phyloP scores from a whole-genome alignment of 2,888 invertebrate species.

The Volucella inanis region DNA sequence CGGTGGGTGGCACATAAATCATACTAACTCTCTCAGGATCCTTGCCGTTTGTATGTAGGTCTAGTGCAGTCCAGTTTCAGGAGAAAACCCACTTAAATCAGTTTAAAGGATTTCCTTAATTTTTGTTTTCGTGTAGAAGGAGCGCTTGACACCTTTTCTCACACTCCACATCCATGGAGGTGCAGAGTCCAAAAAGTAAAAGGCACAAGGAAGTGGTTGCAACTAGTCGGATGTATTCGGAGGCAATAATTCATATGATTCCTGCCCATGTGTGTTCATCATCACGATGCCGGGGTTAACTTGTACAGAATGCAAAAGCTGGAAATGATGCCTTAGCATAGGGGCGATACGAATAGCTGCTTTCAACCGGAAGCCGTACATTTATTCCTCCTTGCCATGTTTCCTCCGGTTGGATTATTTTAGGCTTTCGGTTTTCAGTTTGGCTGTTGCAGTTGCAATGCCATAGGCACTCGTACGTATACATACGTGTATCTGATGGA shows the following conservation, averaged over 20 bases:
- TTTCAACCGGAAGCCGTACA: slow-evolving; percentile 65
- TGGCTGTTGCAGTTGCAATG: slow-evolving; percentile 32
- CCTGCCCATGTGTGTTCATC: slow-evolving; percentile 3
- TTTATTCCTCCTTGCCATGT: slow-evolving; percentile 22
- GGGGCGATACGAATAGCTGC: slow-evolving; percentile 38
- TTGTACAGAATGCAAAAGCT: slow-evolving; percentile 20
- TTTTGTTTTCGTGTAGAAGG: background rate
- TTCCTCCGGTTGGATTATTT: slow-evolving; percentile 31
- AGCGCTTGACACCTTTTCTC: slow-evolving; percentile 53
- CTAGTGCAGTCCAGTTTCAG: too few relatives aligned
- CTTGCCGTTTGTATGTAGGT: too few relatives aligned
- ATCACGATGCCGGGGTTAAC: slow-evolving; percentile 17
- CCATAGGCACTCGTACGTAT: too few relatives aligned
- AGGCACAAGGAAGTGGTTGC: slow-evolving; percentile 14
- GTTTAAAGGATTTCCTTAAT: too few relatives aligned
- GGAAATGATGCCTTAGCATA: slow-evolving; percentile 46
- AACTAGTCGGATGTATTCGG: slow-evolving; percentile 58
- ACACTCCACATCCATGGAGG: background rate
- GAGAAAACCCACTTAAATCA: too few relatives aligned
- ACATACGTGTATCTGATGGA: background rate
- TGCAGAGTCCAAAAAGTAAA: background rate
- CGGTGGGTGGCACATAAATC: slow-evolving; percentile 50
- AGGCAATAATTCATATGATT: slow-evolving; percentile 60
- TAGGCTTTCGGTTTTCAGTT: slow-evolving; percentile 11
- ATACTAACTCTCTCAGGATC: slow-evolving; percentile 20